Evolutionary conservation across 2,797 vertebrate genomes (phyloP), one percentile per base, ranked within the genome.

Genomic region (Tympanoctomys barrerae): DNA sequence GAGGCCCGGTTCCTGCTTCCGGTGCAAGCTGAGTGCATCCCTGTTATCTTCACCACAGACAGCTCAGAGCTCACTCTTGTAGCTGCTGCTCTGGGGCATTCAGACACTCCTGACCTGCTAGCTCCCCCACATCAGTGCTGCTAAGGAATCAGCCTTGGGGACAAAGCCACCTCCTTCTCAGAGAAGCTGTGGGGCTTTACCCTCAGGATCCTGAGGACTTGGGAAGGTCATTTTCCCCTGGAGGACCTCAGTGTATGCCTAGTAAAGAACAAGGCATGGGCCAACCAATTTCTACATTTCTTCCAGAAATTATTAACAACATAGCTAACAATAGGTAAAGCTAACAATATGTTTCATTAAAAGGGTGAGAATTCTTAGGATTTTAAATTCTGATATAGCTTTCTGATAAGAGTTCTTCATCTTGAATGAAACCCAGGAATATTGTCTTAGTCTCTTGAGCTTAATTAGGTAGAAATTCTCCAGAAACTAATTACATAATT

Each of bases 301-400:
- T 75, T 79, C 6, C 13, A 71, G 14, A 31, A 52, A 49, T 86
- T 31, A 77, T 78, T 77, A 54, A 57, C 10, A 46, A 57, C 31
- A n/a, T 39, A 84, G 68, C 42, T 57, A 78, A 13, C 19, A 83
- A 46, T 8, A 61, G 39, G 70, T 13, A 73, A 73, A 42, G 22
- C 71, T 13, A 24, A 42, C 70, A 42, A 73, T 14, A 42, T 7
- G 3, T 73, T 73, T 75, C 24, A 79, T 79, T 68, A n/a, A 87
- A 61, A 92, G 26, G 1, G 14, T 19, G 61, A 95, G 46, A 80
- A 59, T 81, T 87, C 52, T 70, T 31, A 87, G 57, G n/a, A 64
- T 3, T 16, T 75, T 57, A 89, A 94, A 89, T 75, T 94, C 66
- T 49, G 24, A 66, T 73, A 36, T 14, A 81, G n/a, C 5, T 33